These are phyloP conservation scores for Zapornia atra DNA, from an alignment of 2,113 vertebrate species.

Conservation along the genomic window DNA sequence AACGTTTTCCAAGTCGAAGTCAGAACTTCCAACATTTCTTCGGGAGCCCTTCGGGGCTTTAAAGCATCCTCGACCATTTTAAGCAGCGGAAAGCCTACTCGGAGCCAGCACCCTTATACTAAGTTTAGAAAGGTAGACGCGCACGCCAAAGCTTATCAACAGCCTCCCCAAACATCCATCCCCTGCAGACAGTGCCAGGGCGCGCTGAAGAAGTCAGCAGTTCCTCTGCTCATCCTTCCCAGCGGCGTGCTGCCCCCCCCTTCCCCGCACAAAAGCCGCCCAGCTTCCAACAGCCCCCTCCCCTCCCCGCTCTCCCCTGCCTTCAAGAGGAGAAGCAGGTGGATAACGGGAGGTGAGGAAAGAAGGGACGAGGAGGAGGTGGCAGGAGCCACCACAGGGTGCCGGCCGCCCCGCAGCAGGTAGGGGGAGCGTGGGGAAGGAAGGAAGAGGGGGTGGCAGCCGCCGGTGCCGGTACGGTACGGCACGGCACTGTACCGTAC, in stretches of 20 bases:
- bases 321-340: not conserved
- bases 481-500: not conserved
- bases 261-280: not conserved
- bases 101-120: not conserved
- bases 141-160: not conserved
- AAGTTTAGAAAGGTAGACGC: not conserved
- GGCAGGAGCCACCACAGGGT: not conserved
- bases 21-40: not conserved
- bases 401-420: constrained; percentile 8
- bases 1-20: not conserved
- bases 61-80: not conserved
- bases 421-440: not conserved
- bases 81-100: not conserved
- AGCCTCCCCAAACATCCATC: not conserved
- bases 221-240: not conserved
- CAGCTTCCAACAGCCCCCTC: not conserved
- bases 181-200: not conserved
- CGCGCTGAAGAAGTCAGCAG: not conserved
- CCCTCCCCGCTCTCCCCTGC: not conserved
- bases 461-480: not conserved
- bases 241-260: not conserved
- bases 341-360: not conserved
- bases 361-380: not conserved
- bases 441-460: not conserved
- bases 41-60: not conserved